Percentiles rank a stretch among this genome's conserved stretches.
These are phyloP conservation scores for Myotis lucifugus DNA, from an alignment of 2,113 vertebrate genomes.

Conservation along the genomic window DNA sequence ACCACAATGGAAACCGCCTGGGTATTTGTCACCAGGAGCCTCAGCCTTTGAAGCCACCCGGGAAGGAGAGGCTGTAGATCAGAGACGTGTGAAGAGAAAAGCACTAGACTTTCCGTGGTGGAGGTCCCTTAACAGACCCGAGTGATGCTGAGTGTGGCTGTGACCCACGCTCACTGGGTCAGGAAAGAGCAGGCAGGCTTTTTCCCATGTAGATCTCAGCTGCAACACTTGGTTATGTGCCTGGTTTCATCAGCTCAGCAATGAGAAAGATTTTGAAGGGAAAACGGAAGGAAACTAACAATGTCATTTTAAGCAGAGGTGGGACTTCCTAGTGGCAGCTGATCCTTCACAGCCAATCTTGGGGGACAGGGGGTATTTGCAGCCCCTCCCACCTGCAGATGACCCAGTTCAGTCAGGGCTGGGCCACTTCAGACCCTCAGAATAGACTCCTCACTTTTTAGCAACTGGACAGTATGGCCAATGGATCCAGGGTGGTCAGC, in stretches of 20 bases:
- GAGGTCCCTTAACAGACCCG: not conserved
- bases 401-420: not conserved
- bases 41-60: not conserved
- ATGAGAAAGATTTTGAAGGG: not conserved
- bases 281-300: not conserved
- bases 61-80: not conserved
- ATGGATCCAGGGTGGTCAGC: not conserved
- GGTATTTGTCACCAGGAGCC: not conserved
- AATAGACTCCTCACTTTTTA: not conserved
- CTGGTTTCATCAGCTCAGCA: not conserved
- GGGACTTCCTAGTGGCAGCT: not conserved
- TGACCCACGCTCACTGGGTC: not conserved
- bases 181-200: not conserved
- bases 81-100: not conserved
- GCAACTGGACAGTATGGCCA: not conserved
- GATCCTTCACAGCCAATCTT: not conserved
- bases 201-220: not conserved
- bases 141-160: not conserved
- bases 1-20: not conserved
- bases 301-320: not conserved
- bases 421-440: not conserved
- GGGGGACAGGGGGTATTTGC: no score
- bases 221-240: not conserved
- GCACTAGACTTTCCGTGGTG: rapidly evolving
- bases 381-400: not conserved